Base-by-base conservation (phyloP, 2,888 invertebrate species). In the Adela reaumurella region DNA sequence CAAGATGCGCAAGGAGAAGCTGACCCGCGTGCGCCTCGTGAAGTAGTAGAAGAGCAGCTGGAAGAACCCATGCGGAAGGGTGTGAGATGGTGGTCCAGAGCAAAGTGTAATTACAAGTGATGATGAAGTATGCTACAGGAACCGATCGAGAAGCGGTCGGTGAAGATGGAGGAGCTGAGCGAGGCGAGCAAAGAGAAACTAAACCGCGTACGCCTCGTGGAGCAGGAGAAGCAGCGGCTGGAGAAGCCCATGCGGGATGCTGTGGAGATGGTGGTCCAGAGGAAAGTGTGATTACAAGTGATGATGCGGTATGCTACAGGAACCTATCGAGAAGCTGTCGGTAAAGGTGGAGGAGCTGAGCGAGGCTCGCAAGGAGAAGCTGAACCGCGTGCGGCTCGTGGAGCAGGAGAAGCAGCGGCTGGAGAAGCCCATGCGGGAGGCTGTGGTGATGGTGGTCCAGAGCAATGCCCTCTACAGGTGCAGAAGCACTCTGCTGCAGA, bases 341-440 rank as follows among this genome's bases (percentile, higher is more conserved):
- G 79, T 83, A 10, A 84, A 86, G 57, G 86, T 94, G 0, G 92
- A 93, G 57, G 76, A 84, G 28, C 70, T 91, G 47, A 84, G 86
- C 2, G 90, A 90, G 50, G 81, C 84, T 58, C 80, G 92, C 17
- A 83, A 86, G 16, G 92, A 92, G 62, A 94, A 92, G 72, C 70
- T 94, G 48, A 93, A 94, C 64, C 82, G 94, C 52, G 87, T 95
- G 4, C 89, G 92, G 58, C 70, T 92, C 20, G 88, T 94, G 6
- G 88, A 92, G 52, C 63, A 64, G 48, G 94, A 94, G 64, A 87
- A 92, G 67, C 83, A 86, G 50, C 88, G 88, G 57, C 68, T 95
- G 46, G 85, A 89, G 59, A 85, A 83, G 51, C 91, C 92, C 0
- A 92, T 89, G 83, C 83, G 87, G 51, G 87, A 89, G 50, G 92